These are phyloP conservation scores for Phytoseiulus persimilis DNA, from an alignment of 2,888 invertebrate species.

Conservation along the genomic window DNA sequence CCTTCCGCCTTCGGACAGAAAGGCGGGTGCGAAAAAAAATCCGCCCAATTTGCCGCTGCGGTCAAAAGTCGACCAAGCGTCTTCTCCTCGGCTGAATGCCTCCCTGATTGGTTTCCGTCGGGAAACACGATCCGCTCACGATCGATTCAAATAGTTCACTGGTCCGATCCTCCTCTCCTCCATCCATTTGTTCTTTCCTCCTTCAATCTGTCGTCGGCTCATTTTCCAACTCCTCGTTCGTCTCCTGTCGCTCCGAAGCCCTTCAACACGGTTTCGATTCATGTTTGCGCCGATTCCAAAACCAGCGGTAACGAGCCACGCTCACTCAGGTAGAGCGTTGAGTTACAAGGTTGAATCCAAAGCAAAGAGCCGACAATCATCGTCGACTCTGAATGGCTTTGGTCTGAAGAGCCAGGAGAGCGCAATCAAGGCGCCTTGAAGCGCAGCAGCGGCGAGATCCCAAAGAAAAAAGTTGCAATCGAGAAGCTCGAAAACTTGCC, in stretches of 20 bases:
- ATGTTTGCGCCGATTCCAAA: neutral
- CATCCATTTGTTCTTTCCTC: neutral
- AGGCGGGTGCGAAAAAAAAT: neutral
- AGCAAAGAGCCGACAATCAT: too few relatives aligned
- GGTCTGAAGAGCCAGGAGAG: too few relatives aligned
- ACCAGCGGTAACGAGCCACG: neutral
- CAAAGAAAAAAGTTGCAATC: too few relatives aligned
- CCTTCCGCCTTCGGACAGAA: neutral
- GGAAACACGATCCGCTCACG: neutral
- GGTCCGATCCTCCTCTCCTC: too few relatives aligned
- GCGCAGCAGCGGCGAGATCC: too few relatives aligned
- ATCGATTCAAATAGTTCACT: too few relatives aligned
- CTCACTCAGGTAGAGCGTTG: neutral
- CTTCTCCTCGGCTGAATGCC: neutral
- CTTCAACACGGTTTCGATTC: too few relatives aligned
- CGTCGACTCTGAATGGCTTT: too few relatives aligned
- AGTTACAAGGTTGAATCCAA: too few relatives aligned
- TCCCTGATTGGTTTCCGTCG: neutral
- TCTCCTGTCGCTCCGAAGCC: too few relatives aligned
- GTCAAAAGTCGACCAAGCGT: neutral
- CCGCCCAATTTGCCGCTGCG: neutral
- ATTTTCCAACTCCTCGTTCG: neutral
- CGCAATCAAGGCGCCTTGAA: too few relatives aligned
- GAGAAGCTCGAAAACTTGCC: too few relatives aligned
- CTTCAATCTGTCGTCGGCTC: neutral